Evolutionary conservation across 1,140 invertebrate species (phyloP).

Genomic region (Diorhabda sublineata): DNA sequence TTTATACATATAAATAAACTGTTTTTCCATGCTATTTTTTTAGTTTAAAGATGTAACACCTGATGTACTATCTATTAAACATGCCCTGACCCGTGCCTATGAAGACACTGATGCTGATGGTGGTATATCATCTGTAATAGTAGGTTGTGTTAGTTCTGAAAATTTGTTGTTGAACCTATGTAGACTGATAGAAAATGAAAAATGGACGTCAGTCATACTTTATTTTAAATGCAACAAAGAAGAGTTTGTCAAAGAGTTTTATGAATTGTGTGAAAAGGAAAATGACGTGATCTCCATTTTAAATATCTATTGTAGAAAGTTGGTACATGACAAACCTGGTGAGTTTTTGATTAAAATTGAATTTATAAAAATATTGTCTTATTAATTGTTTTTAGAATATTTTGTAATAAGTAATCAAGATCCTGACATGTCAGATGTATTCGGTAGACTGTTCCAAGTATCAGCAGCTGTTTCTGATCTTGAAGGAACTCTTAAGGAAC

Average conservation of each 20-base stretch:
- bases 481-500: constrained; percentile 42
- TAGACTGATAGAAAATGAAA: constrained; percentile 59
- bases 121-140: constrained; percentile 51
- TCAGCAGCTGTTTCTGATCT: constrained; percentile 55
- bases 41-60: constrained; percentile 56
- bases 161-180: constrained; percentile 53
- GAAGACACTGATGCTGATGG: constrained; percentile 57
- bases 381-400: constrained; percentile 36
- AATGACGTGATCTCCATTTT: constrained; percentile 66
- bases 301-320: constrained; percentile 66
- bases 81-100: constrained; percentile 52
- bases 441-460: constrained; percentile 61
- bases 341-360: constrained; percentile 21
- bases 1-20: no score
- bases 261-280: constrained; percentile 52
- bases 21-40: constrained; percentile 19
- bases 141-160: constrained; percentile 43
- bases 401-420: constrained; percentile 45
- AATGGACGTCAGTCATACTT: constrained; percentile 60
- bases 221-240: constrained; percentile 59
- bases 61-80: constrained; percentile 54
- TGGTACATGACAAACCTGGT: constrained; percentile 66
- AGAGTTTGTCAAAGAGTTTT: constrained; percentile 59
- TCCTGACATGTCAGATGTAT: constrained; percentile 60
- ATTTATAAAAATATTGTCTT: neutral